Percentiles rank a stretch among this genome's conserved stretches.
Conservation (phyloP, 2,888 invertebrate genomes). For the Ferdinandea cuprea region DNA sequence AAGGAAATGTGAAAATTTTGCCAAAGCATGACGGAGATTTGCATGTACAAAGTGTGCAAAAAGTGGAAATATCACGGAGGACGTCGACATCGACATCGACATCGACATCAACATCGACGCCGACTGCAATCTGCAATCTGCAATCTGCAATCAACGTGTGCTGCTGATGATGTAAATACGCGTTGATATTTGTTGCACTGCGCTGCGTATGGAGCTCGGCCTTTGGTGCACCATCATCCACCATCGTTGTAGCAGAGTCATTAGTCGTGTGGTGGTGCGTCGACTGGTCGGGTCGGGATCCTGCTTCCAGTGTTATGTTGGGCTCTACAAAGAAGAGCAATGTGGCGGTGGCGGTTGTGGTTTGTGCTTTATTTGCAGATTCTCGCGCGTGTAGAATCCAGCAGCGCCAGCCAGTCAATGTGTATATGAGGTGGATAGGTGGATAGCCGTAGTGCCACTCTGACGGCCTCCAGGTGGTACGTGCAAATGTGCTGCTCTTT, state of each 20-base stretch:
- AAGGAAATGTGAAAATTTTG: constrained; percentile 45
- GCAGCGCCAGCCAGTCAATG: too few species aligned
- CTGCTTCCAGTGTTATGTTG: constrained; percentile 24
- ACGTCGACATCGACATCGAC: constrained; percentile 34
- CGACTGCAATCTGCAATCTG: constrained; percentile 25
- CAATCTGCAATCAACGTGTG: constrained; percentile 15
- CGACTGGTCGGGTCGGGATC: constrained; percentile 16
- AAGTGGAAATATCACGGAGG: constrained; percentile 59
- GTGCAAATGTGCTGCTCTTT: constrained; percentile 60
- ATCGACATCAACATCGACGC: constrained; percentile 18
- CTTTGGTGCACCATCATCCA: constrained; percentile 11
- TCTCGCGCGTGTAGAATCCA: constrained; percentile 22
- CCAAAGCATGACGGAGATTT: constrained; percentile 51
- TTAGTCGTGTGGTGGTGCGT: constrained; percentile 66
- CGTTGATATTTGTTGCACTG: constrained; percentile 26
- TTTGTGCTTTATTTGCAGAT: constrained; percentile 38
- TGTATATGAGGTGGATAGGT: not conserved
- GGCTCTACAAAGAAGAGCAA: constrained; percentile 14
- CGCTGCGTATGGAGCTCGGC: constrained; percentile 21
- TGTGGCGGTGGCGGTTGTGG: constrained; percentile 42
- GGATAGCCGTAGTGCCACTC: constrained; percentile 55
- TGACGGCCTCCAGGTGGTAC: constrained; percentile 60
- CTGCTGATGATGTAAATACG: constrained; percentile 49
- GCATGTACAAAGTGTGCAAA: constrained; percentile 48
- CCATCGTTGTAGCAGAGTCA: constrained; percentile 37